Evolutionary conservation across 1,140 invertebrate genomes (phyloP).

Genomic region (Eulimnadia texana): DNA sequence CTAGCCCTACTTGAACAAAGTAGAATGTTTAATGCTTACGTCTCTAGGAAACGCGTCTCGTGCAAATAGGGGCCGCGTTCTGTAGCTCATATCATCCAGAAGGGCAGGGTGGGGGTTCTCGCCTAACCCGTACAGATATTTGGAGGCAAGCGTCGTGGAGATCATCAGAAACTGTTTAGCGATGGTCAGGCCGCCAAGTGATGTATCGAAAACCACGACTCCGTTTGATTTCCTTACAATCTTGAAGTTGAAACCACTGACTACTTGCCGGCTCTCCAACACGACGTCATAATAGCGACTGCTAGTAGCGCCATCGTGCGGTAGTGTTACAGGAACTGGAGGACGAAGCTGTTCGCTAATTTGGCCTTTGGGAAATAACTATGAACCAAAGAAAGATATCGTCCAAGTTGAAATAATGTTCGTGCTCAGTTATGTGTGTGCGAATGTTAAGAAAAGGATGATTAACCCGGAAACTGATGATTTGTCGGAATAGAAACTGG

Average conservation of each 20-base stretch:
- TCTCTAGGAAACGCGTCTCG: constrained; percentile 30
- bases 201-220: constrained; percentile 15
- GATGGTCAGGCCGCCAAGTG: constrained; percentile 18
- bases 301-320: neutral
- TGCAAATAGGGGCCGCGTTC: constrained; percentile 32
- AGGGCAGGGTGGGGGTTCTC: constrained; percentile 28
- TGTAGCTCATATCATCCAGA: constrained; percentile 26
- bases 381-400: neutral
- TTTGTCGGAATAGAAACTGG: constrained; percentile 9
- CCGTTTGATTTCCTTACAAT: neutral
- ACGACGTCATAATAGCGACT: neutral
- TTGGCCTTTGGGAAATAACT: constrained; percentile 1
- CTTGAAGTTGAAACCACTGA: neutral
- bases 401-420: too few relatives aligned
- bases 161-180: constrained; percentile 23
- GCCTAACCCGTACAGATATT: constrained; percentile 37
- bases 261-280: neutral
- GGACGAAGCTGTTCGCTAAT: neutral
- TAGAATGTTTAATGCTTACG: too few relatives aligned
- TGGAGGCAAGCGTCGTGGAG: constrained; percentile 31
- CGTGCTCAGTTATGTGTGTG: too few relatives aligned
- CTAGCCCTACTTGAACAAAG: too few relatives aligned
- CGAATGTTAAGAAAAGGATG: too few relatives aligned
- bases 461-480: constrained; percentile 6
- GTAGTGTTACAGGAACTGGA: neutral